Percentiles rank a stretch among this genome's conserved stretches.
These are phyloP conservation scores for Polypterus bichir DNA, from an alignment of 2,113 vertebrate genomes.

Conservation along the genomic window DNA sequence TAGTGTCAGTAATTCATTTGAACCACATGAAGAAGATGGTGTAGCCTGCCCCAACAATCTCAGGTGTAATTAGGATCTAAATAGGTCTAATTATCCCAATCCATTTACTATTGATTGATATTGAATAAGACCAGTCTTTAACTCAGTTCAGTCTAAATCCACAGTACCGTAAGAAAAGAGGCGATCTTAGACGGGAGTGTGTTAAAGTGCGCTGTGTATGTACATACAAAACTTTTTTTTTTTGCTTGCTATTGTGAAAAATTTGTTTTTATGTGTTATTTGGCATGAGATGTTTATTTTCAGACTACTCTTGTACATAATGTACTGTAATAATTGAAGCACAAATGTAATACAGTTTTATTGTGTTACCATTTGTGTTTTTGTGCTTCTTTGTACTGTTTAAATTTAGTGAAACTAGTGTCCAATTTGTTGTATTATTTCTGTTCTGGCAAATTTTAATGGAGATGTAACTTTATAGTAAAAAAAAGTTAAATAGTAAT, in stretches of 20 bases:
- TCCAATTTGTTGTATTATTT: conserved; percentile 61
- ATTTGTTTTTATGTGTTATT: conserved; percentile 67
- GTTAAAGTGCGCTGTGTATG: too few relatives aligned
- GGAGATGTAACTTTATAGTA: conserved; percentile 65
- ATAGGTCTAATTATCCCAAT: background rate
- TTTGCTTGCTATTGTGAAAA: conserved; percentile 59
- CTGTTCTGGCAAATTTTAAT: conserved; percentile 63
- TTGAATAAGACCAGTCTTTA: too few relatives aligned
- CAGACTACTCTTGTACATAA: conserved; percentile 86
- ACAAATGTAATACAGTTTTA: conserved; percentile 99
- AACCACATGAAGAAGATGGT: conserved; percentile 7
- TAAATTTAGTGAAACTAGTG: conserved; percentile 69
- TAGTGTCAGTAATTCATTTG: background rate
- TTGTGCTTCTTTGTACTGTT: conserved; percentile 60
- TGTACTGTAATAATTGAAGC: conserved; percentile 94
- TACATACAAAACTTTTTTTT: conserved; percentile 41
- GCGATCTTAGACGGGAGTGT: too few relatives aligned
- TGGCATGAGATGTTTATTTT: conserved; percentile 98
- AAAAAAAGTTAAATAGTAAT: conserved; percentile 52
- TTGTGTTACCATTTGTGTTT: conserved; percentile 83
- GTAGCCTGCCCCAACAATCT: conserved; percentile 22
- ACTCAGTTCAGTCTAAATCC: background rate
- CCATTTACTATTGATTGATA: background rate
- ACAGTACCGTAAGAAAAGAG: too few relatives aligned
- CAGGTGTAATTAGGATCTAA: conserved; percentile 26